Evolutionary conservation across 2,888 invertebrate species (phyloP).

Genomic region (Meghimatium bilineatum): DNA sequence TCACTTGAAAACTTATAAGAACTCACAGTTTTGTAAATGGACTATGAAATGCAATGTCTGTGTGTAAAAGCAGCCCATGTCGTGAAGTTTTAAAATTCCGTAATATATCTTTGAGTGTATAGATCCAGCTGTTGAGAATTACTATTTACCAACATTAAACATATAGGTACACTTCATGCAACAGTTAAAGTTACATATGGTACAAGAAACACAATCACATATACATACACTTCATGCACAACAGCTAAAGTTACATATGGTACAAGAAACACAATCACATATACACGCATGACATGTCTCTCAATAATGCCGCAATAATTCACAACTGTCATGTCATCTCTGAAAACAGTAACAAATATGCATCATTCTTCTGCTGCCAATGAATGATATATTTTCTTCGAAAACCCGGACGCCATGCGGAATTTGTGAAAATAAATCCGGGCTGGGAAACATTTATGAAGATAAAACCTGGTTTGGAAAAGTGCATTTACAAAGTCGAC

Average conservation of each 20-base stretch:
- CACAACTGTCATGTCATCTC: not conserved
- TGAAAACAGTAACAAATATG: not conserved
- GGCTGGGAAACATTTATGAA: not conserved
- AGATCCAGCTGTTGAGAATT: too few relatives aligned
- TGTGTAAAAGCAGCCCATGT: too few relatives aligned
- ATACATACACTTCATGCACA: not conserved
- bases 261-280: not conserved
- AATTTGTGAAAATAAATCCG: not conserved
- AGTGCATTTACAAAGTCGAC: not conserved
- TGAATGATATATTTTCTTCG: not conserved
- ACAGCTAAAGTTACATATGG: not conserved
- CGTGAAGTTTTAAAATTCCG: too few relatives aligned
- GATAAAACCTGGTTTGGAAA: not conserved
- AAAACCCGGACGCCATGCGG: not conserved
- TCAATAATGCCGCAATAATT: not conserved
- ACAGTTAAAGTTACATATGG: not conserved
- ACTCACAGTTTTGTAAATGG: too few relatives aligned
- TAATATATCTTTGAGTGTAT: too few relatives aligned
- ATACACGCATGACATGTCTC: not conserved
- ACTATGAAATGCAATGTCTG: too few relatives aligned
- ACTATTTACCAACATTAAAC: too few relatives aligned
- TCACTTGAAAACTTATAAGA: too few relatives aligned
- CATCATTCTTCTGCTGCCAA: not conserved
- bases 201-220: not conserved
- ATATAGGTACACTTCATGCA: not conserved